phyloP scores from a whole-genome alignment of 2,113 vertebrate genomes.

The Psephotus haematonotus region DNA sequence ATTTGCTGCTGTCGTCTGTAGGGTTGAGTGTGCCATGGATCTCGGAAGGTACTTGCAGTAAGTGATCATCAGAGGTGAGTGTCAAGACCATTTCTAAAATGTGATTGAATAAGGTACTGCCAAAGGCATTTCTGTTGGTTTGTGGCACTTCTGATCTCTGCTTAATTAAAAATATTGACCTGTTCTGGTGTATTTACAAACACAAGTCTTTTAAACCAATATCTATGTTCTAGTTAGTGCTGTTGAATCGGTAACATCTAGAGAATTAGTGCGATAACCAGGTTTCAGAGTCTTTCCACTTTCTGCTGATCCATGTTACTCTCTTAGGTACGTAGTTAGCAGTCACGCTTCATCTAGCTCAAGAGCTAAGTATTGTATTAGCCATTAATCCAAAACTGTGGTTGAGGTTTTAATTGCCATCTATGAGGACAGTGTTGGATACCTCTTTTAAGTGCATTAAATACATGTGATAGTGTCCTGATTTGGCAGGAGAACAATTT shows the following conservation, averaged over 20 bases:
- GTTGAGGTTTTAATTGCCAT: not conserved
- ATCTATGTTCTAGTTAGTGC: not conserved
- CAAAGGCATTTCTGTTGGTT: not conserved
- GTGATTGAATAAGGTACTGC: not conserved
- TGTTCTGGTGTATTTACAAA: not conserved
- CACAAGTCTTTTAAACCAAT: not conserved
- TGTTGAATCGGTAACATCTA: not conserved
- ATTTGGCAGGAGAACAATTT: not conserved
- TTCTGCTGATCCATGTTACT: not conserved
- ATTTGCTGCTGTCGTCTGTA: not conserved
- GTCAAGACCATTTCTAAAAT: not conserved
- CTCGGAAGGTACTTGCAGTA: not conserved
- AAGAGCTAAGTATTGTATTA: not conserved
- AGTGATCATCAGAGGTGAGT: not conserved
- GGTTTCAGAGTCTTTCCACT: not conserved
- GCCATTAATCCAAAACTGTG: not conserved
- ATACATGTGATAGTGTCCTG: not conserved
- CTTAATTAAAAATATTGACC: not conserved
- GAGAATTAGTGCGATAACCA: not conserved
- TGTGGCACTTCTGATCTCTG: not conserved
- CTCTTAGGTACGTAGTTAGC: accelerated
- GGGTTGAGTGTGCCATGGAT: not conserved
- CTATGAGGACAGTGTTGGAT: not conserved
- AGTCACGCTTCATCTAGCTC: not conserved
- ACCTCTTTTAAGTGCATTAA: not conserved